Conservation (phyloP, 2,797 vertebrate genomes). For the Botia almorhae region DNA sequence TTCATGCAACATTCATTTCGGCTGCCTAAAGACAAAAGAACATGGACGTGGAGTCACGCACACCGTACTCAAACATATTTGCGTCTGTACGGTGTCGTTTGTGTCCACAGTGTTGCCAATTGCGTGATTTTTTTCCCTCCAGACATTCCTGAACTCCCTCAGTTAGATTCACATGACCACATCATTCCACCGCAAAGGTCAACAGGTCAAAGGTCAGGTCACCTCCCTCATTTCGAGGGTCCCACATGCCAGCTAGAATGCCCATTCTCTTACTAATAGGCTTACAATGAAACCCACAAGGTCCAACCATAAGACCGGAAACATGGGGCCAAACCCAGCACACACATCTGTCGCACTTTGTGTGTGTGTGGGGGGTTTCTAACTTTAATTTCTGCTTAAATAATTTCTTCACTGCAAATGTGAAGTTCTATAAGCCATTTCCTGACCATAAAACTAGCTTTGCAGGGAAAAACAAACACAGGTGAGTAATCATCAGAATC, state of each 20-base stretch:
- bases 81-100: not conserved
- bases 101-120: not conserved
- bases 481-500: not conserved
- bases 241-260: constrained; percentile 39
- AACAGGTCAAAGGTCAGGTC: constrained; percentile 41
- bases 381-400: not conserved
- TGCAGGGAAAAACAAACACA: not conserved
- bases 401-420: not conserved
- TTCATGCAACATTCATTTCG: not conserved
- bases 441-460: not conserved
- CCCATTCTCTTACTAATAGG: constrained; percentile 41
- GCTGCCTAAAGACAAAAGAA: constrained; percentile 9
- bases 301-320: constrained; percentile 52
- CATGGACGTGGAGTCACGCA: not conserved
- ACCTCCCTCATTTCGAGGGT: constrained; percentile 14
- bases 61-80: constrained; percentile 9
- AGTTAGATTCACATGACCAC: constrained; percentile 50
- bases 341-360: constrained; percentile 16
- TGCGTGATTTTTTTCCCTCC: constrained; percentile 3
- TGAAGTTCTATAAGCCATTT: not conserved
- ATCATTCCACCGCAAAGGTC: constrained; percentile 45
- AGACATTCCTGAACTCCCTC: constrained; percentile 29
- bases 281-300: constrained; percentile 47
- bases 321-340: constrained; percentile 24
- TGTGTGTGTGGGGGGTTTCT: not conserved